Base-by-base conservation (phyloP, 2,797 vertebrate genomes). In the Leptodactylus fallax region DNA sequence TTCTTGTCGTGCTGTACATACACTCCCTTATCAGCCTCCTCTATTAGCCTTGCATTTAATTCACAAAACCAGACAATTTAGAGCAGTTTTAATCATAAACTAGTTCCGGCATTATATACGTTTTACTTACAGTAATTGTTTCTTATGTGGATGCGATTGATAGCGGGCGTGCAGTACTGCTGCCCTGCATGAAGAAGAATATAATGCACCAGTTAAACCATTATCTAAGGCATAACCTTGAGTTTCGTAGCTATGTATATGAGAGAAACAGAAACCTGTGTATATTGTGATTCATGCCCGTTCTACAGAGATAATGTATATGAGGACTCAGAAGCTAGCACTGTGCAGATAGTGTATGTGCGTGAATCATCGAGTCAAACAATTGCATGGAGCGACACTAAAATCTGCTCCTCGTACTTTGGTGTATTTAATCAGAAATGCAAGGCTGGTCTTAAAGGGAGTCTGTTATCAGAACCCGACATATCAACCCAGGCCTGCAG, bases 221-320 rank as follows among this genome's bases (percentile, higher is more conserved):
- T 60, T 45, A 60, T 79, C 55, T 79, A 8, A 17, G 27, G 65
- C 6, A 69, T 45, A 79, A 36, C 55, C 78, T 79, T 60, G 78
- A 60, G 55, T 9, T 3, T 19, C 45, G 36, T 27, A 79, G 27
- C 25, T 79, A 10, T 17, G 56, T 79, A 56, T 56, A 14, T 16
- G 74, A 77, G 9, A 53, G 21, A 53, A n/a, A 77, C n/a, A 78
- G 21, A 58, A 6, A 14, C 0, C 51, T 78, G 76, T 58, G 12
- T 78, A 17, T 55, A 27, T 12, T 16, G n/a, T 78, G 76, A 78
- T 78, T 78, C 76, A 78, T 78, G 74, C n/a, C 51, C 36, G 9
- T 78, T 55, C 49, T 25, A 51, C 2, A 12, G 51, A 53, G 51
- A 53, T 16, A 77, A 78, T 78, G 14, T 78, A 27, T 56, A 67